Evolutionary conservation across 2,113 vertebrate species (phyloP).

Genomic region (Thamnaconus septentrionalis): DNA sequence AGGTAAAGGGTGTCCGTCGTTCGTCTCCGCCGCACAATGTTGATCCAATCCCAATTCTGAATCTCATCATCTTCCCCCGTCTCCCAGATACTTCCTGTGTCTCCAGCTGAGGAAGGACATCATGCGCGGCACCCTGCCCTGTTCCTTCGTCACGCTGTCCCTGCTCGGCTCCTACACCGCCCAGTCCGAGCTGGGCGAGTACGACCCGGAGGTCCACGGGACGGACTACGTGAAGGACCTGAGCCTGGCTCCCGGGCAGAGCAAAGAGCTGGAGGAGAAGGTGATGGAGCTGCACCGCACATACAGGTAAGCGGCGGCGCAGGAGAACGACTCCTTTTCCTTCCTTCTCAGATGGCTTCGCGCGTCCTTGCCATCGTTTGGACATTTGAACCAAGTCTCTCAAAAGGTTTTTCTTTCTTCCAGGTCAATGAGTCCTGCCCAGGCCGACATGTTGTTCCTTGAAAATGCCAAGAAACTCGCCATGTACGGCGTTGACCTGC

Average conservation of each 20-base stretch:
- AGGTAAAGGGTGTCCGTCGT: conserved; percentile 76
- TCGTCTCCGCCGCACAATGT: neutral
- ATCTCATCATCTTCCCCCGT: neutral
- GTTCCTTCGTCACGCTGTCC: conserved; percentile 92
- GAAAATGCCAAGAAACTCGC: conserved; percentile 96
- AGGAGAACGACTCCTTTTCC: no score
- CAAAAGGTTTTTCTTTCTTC: conserved; percentile 20
- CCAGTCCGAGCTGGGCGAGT: conserved; percentile 94
- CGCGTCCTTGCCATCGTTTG: neutral
- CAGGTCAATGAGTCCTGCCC: conserved; percentile 95
- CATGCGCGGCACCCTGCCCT: conserved; percentile 84
- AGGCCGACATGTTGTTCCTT: conserved; percentile 93
- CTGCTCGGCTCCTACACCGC: conserved; percentile 91
- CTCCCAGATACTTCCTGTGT: conserved; percentile 88
- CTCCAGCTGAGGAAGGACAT: conserved; percentile 95
- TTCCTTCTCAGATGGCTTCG: no score
- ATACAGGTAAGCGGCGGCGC: conserved; percentile 76
- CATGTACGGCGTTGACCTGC: conserved; percentile 96
- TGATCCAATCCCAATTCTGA: neutral
- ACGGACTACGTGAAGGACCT: conserved; percentile 85
- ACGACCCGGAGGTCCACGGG: conserved; percentile 86
- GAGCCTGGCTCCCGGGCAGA: conserved; percentile 88
- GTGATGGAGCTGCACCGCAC: conserved; percentile 92
- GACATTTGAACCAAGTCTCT: neutral
- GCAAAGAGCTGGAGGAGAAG: conserved; percentile 92